These are phyloP conservation scores for Prunella strophiata DNA, from an alignment of 2,797 vertebrate species.

Conservation along the genomic window DNA sequence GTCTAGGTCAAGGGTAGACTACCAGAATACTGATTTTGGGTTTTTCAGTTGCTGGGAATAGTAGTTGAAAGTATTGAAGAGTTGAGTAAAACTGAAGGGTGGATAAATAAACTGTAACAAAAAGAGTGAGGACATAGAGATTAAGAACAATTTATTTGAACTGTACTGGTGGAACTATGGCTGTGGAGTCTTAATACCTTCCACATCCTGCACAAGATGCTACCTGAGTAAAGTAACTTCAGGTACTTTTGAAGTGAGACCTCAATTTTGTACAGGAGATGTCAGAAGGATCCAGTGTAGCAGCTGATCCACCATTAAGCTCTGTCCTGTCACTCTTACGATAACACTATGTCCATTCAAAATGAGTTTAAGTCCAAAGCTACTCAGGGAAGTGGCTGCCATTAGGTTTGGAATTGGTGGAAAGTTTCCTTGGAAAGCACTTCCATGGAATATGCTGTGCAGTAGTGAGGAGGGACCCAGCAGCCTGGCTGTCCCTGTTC, in stretches of 20 bases:
- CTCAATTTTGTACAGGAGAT: background rate
- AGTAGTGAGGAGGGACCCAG: background rate
- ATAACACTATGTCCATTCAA: background rate
- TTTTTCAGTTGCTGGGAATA: background rate
- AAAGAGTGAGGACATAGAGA: background rate
- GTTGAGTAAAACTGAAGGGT: background rate
- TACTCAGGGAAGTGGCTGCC: background rate
- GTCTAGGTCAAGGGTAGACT: background rate
- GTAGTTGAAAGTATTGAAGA: background rate
- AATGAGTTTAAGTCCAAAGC: background rate
- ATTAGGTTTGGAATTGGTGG: background rate
- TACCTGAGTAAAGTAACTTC: background rate
- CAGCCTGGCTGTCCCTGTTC: background rate
- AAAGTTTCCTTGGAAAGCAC: background rate
- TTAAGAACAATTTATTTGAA: background rate
- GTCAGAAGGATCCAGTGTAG: background rate
- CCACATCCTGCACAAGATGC: background rate
- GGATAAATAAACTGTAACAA: background rate
- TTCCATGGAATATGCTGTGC: background rate
- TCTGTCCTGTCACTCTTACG: rapidly evolving
- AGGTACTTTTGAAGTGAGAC: background rate
- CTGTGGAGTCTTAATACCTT: background rate
- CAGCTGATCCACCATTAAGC: background rate
- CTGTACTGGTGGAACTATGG: background rate
- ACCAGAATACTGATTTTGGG: background rate